Evolutionary conservation across 2,797 vertebrate species (phyloP).

Genomic region (Chelmon rostratus): DNA sequence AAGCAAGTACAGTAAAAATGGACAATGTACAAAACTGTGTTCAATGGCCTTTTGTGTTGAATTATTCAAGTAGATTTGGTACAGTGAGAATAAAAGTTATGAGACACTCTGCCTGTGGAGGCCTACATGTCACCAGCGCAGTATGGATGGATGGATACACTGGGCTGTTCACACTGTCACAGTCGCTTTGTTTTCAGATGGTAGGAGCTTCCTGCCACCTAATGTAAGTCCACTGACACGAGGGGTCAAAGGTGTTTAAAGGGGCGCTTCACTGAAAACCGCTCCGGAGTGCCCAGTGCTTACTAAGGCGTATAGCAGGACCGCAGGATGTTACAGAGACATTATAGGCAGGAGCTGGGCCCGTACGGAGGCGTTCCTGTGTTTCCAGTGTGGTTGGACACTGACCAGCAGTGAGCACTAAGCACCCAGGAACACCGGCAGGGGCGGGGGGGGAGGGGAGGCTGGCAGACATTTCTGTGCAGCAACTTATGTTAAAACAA

Average conservation of each 20-base stretch:
- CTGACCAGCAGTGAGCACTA: slow-evolving; percentile 83
- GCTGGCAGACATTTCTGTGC: slow-evolving; percentile 63
- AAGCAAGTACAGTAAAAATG: slow-evolving; percentile 82
- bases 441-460: slow-evolving; percentile 25
- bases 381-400: slow-evolving; percentile 76
- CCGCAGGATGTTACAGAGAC: slow-evolving; percentile 55
- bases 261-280: slow-evolving; percentile 54
- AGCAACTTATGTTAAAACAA: slow-evolving; percentile 55
- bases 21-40: slow-evolving; percentile 83
- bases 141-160: slow-evolving; percentile 71
- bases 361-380: slow-evolving; percentile 62
- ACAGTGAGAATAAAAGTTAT: slow-evolving; percentile 81
- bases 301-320: slow-evolving; percentile 48
- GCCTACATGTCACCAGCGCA: slow-evolving; percentile 64
- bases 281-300: slow-evolving; percentile 54
- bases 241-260: slow-evolving; percentile 58
- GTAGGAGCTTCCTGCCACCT: slow-evolving; percentile 51
- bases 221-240: slow-evolving; percentile 54
- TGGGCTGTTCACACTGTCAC: slow-evolving; percentile 53
- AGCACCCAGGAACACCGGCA: slow-evolving; percentile 65
- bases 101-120: slow-evolving; percentile 65
- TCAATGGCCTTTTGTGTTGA: slow-evolving; percentile 85
- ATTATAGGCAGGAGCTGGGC: slow-evolving; percentile 54
- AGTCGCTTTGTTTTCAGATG: slow-evolving; percentile 53
- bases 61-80: slow-evolving; percentile 88